phyloP scores from a whole-genome alignment of 2,113 vertebrate genomes.

The Ariopsis seemanni region DNA sequence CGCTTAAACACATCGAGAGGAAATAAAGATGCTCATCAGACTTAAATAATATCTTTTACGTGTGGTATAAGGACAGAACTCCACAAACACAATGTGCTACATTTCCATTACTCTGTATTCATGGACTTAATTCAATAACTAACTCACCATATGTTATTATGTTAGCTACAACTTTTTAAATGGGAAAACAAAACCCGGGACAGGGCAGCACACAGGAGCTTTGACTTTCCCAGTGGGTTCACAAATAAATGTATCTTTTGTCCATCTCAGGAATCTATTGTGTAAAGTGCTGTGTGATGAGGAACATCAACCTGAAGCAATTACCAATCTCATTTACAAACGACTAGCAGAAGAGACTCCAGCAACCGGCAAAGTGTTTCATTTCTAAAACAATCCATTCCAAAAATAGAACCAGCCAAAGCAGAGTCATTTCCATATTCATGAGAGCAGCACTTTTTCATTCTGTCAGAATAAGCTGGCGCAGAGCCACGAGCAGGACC shows the following conservation, averaged over 20 bases:
- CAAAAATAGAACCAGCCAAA: slow-evolving; percentile 23
- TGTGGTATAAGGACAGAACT: background rate
- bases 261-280: background rate
- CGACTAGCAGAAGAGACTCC: background rate
- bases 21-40: background rate
- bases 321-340: background rate
- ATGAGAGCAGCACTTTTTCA: slow-evolving; percentile 18
- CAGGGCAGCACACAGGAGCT: background rate
- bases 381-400: slow-evolving; percentile 15
- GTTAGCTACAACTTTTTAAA: background rate
- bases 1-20: background rate
- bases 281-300: background rate
- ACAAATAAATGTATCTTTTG: background rate
- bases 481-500: background rate
- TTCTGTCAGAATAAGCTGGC: slow-evolving; percentile 10
- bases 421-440: slow-evolving; percentile 26
- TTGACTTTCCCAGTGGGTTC: too few relatives aligned
- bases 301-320: background rate
- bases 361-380: background rate
- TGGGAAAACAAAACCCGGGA: background rate
- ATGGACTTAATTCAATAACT: background rate
- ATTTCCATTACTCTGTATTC: background rate
- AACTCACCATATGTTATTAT: background rate
- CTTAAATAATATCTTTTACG: background rate
- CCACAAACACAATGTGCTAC: too few relatives aligned